Conservation (phyloP, 2,797 vertebrate species). For the Syndactyla subalaris region DNA sequence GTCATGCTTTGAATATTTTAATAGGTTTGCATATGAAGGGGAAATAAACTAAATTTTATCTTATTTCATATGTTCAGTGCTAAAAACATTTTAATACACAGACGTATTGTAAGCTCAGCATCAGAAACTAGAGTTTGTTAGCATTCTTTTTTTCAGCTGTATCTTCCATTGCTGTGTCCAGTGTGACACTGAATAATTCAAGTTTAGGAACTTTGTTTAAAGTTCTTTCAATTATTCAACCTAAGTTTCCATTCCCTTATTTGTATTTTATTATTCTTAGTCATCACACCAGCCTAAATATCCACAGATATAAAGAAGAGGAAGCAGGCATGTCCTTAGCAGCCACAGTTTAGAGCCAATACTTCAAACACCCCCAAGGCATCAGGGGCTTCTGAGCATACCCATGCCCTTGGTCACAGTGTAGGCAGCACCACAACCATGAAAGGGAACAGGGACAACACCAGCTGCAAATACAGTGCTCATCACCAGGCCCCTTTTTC, state of each 20-base stretch:
- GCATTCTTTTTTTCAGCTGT: neutral
- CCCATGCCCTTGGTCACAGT: neutral
- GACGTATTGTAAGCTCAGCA: neutral
- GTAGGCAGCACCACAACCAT: neutral
- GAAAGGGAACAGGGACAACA: neutral
- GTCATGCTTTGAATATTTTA: neutral
- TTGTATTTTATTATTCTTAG: neutral
- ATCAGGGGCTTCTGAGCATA: neutral
- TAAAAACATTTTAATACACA: neutral
- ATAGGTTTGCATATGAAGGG: neutral
- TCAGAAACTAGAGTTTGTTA: neutral
- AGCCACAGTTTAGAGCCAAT: neutral
- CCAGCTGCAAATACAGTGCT: neutral
- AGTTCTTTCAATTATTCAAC: neutral
- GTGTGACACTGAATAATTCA: neutral
- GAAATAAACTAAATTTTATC: neutral
- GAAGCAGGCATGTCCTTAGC: neutral
- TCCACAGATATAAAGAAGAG: neutral
- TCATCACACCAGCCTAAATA: neutral
- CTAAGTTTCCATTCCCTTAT: neutral
- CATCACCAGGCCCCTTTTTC: neutral
- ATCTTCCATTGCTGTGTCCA: neutral
- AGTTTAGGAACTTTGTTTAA: neutral
- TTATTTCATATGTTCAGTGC: neutral
- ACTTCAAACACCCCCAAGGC: neutral